Conservation (phyloP, 2,888 invertebrate genomes). For the Myopa tessellatipennis region DNA sequence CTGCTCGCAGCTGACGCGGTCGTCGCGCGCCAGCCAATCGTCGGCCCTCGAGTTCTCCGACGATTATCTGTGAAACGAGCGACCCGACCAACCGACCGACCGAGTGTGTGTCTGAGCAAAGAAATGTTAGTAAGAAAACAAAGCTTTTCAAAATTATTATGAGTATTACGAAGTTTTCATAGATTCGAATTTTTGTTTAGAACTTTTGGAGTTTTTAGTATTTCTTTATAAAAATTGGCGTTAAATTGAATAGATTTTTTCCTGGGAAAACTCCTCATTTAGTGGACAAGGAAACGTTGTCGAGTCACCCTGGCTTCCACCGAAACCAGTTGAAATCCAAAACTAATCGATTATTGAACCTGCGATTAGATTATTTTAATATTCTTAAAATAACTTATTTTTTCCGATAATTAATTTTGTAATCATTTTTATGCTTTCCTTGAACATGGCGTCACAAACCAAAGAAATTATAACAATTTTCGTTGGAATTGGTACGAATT, state of each 20-base stretch:
- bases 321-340: no score
- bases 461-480: constrained; percentile 61
- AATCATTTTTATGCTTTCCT: background rate
- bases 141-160: background rate
- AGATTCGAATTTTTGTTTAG: background rate
- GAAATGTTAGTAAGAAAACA: background rate
- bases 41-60: constrained; percentile 89
- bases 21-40: constrained; percentile 85
- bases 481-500: constrained; percentile 56
- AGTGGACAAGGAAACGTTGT: no score
- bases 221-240: background rate
- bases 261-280: no score
- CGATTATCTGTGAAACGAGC: constrained; percentile 77
- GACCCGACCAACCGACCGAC: background rate
- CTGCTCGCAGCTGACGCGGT: constrained; percentile 78
- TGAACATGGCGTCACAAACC: background rate
- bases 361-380: background rate
- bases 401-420: background rate
- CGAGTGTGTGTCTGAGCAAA: background rate
- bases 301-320: no score
- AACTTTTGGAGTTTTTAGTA: background rate
- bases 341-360: no score
- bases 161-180: background rate
- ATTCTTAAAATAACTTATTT: background rate
- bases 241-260: no score